Evolutionary conservation across 1,140 invertebrate genomes (phyloP).

Genomic region (Drosophila equinoxialis): DNA sequence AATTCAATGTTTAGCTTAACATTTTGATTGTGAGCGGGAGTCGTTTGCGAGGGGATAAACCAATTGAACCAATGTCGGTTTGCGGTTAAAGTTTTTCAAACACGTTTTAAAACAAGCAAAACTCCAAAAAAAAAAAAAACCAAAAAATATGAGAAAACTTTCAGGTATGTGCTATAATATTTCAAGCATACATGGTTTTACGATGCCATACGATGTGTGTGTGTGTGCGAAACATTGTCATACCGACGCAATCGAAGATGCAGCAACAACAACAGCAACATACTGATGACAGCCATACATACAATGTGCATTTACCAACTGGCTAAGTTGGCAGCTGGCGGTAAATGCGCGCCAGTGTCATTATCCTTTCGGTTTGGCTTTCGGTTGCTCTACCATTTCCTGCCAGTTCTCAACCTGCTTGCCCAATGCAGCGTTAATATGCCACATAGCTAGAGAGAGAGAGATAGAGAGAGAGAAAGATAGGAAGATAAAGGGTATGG

Average conservation of each 20-base stretch:
- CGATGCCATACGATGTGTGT: neutral
- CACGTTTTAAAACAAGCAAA: neutral
- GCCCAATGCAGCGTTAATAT: slow-evolving; percentile 57
- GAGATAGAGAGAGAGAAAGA: slow-evolving; percentile 32
- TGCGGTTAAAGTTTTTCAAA: slow-evolving; percentile 1
- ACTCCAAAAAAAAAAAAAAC: too few relatives aligned
- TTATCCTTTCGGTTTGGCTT: slow-evolving; percentile 65
- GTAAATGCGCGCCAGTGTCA: slow-evolving; percentile 76
- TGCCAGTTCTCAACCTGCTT: slow-evolving; percentile 51
- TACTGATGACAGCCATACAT: slow-evolving; percentile 20
- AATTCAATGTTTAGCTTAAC: slow-evolving; percentile 17
- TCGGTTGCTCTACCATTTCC: slow-evolving; percentile 1
- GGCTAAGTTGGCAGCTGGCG: slow-evolving; percentile 67
- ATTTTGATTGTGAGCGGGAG: slow-evolving; percentile 7
- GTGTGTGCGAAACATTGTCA: slow-evolving; percentile 1
- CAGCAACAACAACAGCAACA: slow-evolving; percentile 20
- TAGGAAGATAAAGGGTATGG: slow-evolving; percentile 7
- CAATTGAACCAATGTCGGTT: neutral
- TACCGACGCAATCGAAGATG: slow-evolving; percentile 42
- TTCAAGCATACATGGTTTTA: slow-evolving; percentile 1
- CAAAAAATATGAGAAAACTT: slow-evolving; percentile 5
- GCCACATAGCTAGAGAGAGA: slow-evolving; percentile 35
- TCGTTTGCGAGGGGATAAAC: neutral
- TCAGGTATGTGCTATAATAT: slow-evolving; percentile 3
- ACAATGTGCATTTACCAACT: slow-evolving; percentile 27